Base-by-base conservation (phyloP, 1,140 invertebrate genomes). In the Aphaenogaster ashmeadi region DNA sequence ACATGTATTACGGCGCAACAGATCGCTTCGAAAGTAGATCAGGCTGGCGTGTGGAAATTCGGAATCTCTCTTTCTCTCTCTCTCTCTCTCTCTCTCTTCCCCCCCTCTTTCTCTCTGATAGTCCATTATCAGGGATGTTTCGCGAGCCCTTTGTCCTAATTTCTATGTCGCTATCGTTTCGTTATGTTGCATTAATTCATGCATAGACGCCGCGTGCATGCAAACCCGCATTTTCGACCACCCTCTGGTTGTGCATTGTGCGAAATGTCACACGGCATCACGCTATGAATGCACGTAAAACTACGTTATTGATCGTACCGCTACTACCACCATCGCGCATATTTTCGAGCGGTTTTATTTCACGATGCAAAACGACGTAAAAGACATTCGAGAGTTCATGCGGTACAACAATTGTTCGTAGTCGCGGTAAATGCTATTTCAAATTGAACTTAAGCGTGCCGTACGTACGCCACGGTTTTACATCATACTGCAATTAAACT, bases 221-320 rank as follows among this genome's bases (percentile, higher is more conserved):
- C 69, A 75, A 84, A 84, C 80, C 69, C 80, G 69, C 80, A 84
- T 74, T 86, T 86, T 86, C 75, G 58, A 38, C 6, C 38, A 58
- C n/a, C n/a, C 56, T 60, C 41, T 18, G 54, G n/a, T 69, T 71
- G 79, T 56, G 36, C 33, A 84, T 75, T 84, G 69, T 60, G 44
- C 54, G 33, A 75, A 74, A 60, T 60, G 69, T 50, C 27, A 56
- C 79, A 62, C 54, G 13, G 41, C 58, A 75, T 83, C 52, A 83
- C 38, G 52, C 38, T 72, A 72, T 21, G 11, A 83, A 83, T 47
- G 54, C 44, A 60, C 41, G 52, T 75, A 75, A 74, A 84, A 84
- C 41, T 84, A 54, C 13, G 27, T 50, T 83, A 74, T 60, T 27
- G 69, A 84, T 84, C 33, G n/a, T 18, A 69, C 4, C 8, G 36